phyloP scores from a whole-genome alignment of 2,888 invertebrate species.

The Agriopis leucophaearia region DNA sequence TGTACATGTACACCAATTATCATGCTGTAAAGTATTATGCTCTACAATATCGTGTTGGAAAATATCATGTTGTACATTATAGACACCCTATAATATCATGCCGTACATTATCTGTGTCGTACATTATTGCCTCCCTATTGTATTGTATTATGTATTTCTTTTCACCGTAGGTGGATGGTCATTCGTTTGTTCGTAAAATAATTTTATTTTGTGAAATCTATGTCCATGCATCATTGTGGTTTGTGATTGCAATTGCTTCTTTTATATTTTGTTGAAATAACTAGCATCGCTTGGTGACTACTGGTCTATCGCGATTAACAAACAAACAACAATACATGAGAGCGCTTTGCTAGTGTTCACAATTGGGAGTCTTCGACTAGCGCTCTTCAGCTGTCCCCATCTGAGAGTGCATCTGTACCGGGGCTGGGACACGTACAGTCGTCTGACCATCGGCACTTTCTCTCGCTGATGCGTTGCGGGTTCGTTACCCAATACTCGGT shows the following conservation, averaged over 20 bases:
- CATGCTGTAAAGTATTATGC: no score
- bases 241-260: background rate
- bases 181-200: background rate
- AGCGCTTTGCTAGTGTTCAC: constrained; percentile 4
- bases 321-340: constrained; percentile 5
- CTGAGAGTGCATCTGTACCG: constrained; percentile 62
- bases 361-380: constrained; percentile 58
- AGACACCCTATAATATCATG: no score
- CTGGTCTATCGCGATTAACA: background rate
- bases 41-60: no score
- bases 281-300: background rate
- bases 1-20: no score
- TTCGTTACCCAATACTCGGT: constrained; percentile 74
- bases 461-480: constrained; percentile 76
- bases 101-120: no score
- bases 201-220: constrained; percentile 1
- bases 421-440: constrained; percentile 62
- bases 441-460: constrained; percentile 76
- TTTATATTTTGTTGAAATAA: background rate
- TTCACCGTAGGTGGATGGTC: no score
- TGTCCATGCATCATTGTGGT: background rate
- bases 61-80: no score
- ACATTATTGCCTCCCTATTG: no score
- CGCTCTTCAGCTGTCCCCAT: constrained; percentile 51
- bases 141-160: no score